Base-by-base conservation (phyloP, 2,888 invertebrate genomes). In the Thereva nobilitata region DNA sequence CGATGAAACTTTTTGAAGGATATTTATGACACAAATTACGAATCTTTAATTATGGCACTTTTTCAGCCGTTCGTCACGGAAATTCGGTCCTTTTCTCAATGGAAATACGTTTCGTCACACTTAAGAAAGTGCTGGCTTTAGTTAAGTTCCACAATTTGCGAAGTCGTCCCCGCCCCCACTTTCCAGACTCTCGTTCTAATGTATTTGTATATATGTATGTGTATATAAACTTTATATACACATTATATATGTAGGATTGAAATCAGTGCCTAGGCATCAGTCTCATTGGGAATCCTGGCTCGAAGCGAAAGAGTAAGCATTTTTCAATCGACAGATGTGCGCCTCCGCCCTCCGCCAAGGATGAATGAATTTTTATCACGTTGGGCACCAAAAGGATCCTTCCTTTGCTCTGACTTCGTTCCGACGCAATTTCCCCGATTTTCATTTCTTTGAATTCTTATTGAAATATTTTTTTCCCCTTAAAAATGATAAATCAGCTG, bases 301-400 rank as follows among this genome's bases (percentile, higher is more conserved):
- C 50, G 41, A 40, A 40, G 50, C 40, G 50, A 61, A 61, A 50
- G 61, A 61, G 40, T 61, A 61, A 61, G 61, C 61, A 50, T 61
- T 61, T 61, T 61, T 61, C 41, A 61, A 23, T 23, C 49, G 41
- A 50, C 49, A 49, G 50, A 50, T 50, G 49, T 49, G 37, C 50
- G 23, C 23, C 23, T 23, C 23, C 23, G 23, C 23, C 23, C 40
- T 40, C 50, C 23, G 12, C 40, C 61, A 50, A 50, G 23, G 34
- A 61, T 7, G 61, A 61, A 61, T 61, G 50, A 50, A 61, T 61
- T 61, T 61, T 50, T 61, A 61, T 49, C 45, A 44, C 50, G 50
- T 61, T 61, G 37, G 61, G 61, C 40, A 50, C 41, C 49, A 40
- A 41, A 50, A 40, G 23, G 23, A 23, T 23, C 23, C 23, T 23